A percentile compares a stretch with the other conserved stretches of the same genome.
Evolutionary conservation across 2,113 vertebrate species (phyloP).

Genomic region (Pao palembangensis): DNA sequence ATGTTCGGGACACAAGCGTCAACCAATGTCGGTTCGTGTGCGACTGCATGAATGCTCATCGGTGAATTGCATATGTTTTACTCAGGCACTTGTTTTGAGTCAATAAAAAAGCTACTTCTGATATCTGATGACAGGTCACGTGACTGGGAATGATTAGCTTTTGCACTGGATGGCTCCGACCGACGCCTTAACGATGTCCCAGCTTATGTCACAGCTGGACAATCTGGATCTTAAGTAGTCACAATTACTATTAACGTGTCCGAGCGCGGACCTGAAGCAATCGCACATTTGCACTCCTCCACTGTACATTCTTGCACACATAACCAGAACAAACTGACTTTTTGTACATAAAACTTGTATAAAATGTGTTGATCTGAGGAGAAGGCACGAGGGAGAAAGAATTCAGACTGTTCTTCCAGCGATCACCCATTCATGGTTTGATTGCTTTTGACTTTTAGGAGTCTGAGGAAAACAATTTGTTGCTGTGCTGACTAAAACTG

Average conservation of each 20-base stretch:
- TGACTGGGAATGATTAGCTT: background rate
- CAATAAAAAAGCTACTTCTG: conserved; percentile 4
- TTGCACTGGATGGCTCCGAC: background rate
- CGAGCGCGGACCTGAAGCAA: no score
- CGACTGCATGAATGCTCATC: conserved; percentile 5
- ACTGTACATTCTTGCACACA: no score
- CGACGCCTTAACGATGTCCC: no score
- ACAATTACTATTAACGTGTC: no score
- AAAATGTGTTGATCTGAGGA: background rate
- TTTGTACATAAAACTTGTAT: background rate
- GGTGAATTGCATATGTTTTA: conserved; percentile 61
- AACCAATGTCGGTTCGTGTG: background rate
- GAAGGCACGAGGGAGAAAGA: conserved; percentile 1
- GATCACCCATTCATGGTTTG: background rate
- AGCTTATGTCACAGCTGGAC: no score
- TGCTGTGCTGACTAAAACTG: no score
- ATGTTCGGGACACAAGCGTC: conserved; percentile 21
- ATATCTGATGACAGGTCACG: background rate
- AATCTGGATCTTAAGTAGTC: no score
- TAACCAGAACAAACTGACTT: no score
- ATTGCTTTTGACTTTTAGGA: no score
- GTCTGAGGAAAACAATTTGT: no score
- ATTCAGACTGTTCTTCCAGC: background rate
- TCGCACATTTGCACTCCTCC: no score
- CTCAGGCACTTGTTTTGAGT: conserved; percentile 65